Base-by-base conservation (phyloP, 2,797 vertebrate genomes). In the Sphenopsis melanotis region DNA sequence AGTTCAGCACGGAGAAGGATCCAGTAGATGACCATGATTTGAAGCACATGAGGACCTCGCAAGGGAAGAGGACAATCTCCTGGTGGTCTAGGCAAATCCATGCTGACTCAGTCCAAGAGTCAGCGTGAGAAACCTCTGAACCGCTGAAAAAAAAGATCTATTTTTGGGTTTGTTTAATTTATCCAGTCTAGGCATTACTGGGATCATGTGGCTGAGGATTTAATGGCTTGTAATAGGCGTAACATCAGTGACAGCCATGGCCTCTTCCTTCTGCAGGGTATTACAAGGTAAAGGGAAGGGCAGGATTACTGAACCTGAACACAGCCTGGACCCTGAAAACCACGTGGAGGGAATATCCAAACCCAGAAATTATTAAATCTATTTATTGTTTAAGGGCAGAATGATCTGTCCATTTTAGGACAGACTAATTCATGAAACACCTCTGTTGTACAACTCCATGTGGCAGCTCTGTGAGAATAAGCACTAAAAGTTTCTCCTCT, bases 51-150 rank as follows among this genome's bases (percentile, higher is more conserved):
- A 87, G 23, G 61, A 69, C 60, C 16, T 79, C 36, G 4, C 21
- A 57, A 66, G 15, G 15, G 27, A 83, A 75, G 29, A 57, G 27
- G 22, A 29, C 46, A 50, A 44, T 24, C 52, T 92, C 50, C 5
- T 64, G 44, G 76, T 87, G 41, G 49, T 66, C 66, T 90, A n/a
- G 72, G 27, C 14, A 78, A 75, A 78, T 42, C 64, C 19, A 17
- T 0, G 0, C 26, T 55, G 57, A 32, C 15, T 84, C 0, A 0
- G 26, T 37, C 32, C 30, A 77, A 82, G 52, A 79, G 22, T 37
- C 20, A 30, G 59, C 0, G 0, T 71, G 78, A 71, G 49, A 83
- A 74, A 60, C 14, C 21, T 69, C 63, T 55, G 36, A 94, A 78
- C 11, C 16, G 56, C 53, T 11, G 2, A 44, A 81, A 79, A 83